Evolutionary conservation across 2,113 vertebrate genomes (phyloP), one percentile per base, ranked within the genome.

Genomic region (Lanius ludovicianus): DNA sequence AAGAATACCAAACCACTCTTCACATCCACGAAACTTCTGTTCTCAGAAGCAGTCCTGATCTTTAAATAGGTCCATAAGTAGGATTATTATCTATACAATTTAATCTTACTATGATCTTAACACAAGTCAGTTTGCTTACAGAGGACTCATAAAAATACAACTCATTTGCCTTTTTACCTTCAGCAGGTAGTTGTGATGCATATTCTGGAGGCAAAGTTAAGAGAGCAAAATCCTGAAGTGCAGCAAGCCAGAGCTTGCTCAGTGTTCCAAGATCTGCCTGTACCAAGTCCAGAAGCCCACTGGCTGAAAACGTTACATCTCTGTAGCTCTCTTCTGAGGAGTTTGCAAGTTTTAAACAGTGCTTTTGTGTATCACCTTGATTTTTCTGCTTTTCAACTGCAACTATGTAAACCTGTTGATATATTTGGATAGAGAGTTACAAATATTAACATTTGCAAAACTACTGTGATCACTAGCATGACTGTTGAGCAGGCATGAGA

Each of bases 191-290:
- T 47, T 98, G 99, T 6, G 95, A 96, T 15, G 98, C 87, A 93
- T 98, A 98, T 78, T 99, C 98, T 82, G 97, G 95, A 42, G 99
- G 98, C 49, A 99, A 98, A 69, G 98, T 99, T 96, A 99, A 98
- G 73, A 99, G 95, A 85, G 99, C 98, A 95, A 99, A 98, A 97
- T 99, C 99, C 90, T 99, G 99, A 95, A 99, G 98, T 3, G 98
- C 99, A 77, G 98, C 98, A 87, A 99, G 94, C 99, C 99, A 99
- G 89, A 99, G 98, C 50, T 97, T 98, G 93, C 99, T 99, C 33
- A 99, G 93, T 3, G 98, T 99, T 56, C 96, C 94, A 75, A 99
- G 95, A 89, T 99, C 99, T 47, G 98, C 92, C 79, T 98, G 98
- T 65, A 99, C 99, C 79, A 99, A 93, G 71, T 98, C 98, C 92